Percentiles rank a stretch among this genome's conserved stretches.
phyloP scores from a whole-genome alignment of 2,113 vertebrate species.

The Hydrochoerus hydrochaeris region DNA sequence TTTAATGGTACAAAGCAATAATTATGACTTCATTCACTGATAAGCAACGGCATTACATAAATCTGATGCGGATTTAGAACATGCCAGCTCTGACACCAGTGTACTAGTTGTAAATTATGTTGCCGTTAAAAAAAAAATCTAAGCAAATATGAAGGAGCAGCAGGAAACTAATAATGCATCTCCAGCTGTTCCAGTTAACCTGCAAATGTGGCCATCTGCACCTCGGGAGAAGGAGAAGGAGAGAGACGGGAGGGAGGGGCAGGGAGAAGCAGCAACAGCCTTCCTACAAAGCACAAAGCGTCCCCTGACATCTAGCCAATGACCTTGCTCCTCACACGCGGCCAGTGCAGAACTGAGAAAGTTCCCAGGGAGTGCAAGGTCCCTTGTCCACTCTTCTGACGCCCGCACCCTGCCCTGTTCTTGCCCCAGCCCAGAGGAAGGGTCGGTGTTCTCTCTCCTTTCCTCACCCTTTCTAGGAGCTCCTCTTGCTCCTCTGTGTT shows the following conservation, averaged over 20 bases:
- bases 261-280: conserved; percentile 68
- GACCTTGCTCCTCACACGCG: conserved; percentile 90
- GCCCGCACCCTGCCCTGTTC: background rate
- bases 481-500: conserved; percentile 75
- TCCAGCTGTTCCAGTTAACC: conserved; percentile 99
- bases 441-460: background rate
- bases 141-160: conserved; percentile 99
- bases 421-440: rapidly evolving
- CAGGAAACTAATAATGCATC: conserved; percentile 99
- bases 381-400: conserved; percentile 53
- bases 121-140: conserved; percentile 90
- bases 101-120: conserved; percentile 93
- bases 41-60: conserved; percentile 89
- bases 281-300: conserved; percentile 80
- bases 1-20: conserved; percentile 93
- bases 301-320: conserved; percentile 84
- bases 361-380: conserved; percentile 75
- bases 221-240: conserved; percentile 92
- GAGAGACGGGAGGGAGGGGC: conserved; percentile 78
- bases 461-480: conserved; percentile 72
- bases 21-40: conserved; percentile 91
- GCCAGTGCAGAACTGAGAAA: conserved; percentile 70
- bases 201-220: conserved; percentile 99
- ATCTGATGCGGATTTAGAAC: conserved; percentile 89
- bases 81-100: conserved; percentile 89